These are phyloP conservation scores for Calyptommatus sinebrachiatus DNA, from an alignment of 2,113 vertebrate genomes.

Conservation along the genomic window DNA sequence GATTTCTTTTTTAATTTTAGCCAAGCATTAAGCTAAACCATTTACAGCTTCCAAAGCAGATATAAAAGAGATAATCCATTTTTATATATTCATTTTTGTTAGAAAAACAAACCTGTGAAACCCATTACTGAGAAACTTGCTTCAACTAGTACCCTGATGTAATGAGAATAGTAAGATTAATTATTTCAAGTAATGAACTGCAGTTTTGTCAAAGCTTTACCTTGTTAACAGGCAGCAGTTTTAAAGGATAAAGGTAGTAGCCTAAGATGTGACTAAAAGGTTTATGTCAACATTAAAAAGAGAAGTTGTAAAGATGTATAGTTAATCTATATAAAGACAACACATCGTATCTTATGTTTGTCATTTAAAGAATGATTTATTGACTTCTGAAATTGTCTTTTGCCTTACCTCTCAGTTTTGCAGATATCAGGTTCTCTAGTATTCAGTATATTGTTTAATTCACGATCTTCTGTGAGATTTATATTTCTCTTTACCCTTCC, in stretches of 20 bases:
- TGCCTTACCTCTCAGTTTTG: slow-evolving; percentile 23
- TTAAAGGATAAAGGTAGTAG: slow-evolving; percentile 62
- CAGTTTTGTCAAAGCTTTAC: slow-evolving; percentile 38
- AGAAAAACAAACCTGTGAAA: neutral
- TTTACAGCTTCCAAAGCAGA: neutral
- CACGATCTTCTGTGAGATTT: slow-evolving; percentile 11
- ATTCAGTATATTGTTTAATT: slow-evolving; percentile 18
- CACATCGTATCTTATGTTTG: slow-evolving; percentile 54
- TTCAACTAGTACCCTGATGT: neutral
- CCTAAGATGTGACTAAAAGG: slow-evolving; percentile 57
- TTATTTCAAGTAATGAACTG: slow-evolving; percentile 1
- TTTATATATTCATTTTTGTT: neutral
- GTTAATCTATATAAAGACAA: slow-evolving; percentile 59
- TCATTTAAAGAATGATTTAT: slow-evolving; percentile 60
- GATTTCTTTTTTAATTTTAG: neutral
- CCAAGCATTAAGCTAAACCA: neutral
- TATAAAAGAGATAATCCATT: neutral
- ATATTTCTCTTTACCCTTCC: slow-evolving; percentile 2
- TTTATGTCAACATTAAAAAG: slow-evolving; percentile 62
- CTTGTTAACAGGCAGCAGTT: slow-evolving; percentile 57
- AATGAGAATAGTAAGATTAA: slow-evolving; percentile 8
- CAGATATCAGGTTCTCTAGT: slow-evolving; percentile 18
- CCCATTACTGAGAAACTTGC: neutral
- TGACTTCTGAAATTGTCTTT: slow-evolving; percentile 50
- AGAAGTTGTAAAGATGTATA: slow-evolving; percentile 57